Evolutionary conservation across 2,113 vertebrate species (phyloP).

Genomic region (Mustelus asterias): DNA sequence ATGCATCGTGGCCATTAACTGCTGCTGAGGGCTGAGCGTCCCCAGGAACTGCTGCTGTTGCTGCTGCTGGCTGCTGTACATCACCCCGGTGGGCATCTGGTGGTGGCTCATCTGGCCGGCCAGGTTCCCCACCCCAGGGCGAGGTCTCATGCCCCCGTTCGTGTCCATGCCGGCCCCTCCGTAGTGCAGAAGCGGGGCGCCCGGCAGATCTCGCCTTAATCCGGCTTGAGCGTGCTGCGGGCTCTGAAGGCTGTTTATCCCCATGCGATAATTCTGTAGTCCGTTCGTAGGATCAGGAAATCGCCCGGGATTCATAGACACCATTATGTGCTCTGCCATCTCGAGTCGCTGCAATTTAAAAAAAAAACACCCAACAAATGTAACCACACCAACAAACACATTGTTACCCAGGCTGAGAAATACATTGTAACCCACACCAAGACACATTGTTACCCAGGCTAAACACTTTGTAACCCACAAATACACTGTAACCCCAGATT

Average conservation of each 20-base stretch:
- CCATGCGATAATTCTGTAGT: constrained; percentile 77
- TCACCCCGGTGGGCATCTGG: constrained; percentile 63
- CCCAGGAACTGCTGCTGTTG: constrained; percentile 54
- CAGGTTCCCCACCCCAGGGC: constrained; percentile 57
- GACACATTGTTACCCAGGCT: no score
- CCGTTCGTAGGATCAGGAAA: constrained; percentile 50
- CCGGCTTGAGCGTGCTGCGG: constrained; percentile 39
- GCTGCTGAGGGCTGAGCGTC: constrained; percentile 73
- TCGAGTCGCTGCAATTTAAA: constrained; percentile 39
- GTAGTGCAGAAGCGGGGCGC: constrained; percentile 76
- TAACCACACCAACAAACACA: not conserved
- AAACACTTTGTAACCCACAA: not conserved
- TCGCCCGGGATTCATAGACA: constrained; percentile 78
- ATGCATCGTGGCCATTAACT: constrained; percentile 86
- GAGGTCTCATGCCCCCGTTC: constrained; percentile 56
- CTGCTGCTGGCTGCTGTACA: constrained; percentile 65
- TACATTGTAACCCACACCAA: no score
- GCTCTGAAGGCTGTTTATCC: constrained; percentile 64
- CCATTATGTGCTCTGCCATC: constrained; percentile 94
- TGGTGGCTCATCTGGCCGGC: constrained; percentile 61
- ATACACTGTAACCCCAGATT: no score
- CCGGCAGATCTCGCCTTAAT: constrained; percentile 51
- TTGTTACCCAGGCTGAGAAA: not conserved
- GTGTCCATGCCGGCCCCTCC: constrained; percentile 69
- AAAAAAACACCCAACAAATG: not conserved